Base-by-base conservation (phyloP, 2,797 vertebrate genomes). In the Enteromius trimaculatus region DNA sequence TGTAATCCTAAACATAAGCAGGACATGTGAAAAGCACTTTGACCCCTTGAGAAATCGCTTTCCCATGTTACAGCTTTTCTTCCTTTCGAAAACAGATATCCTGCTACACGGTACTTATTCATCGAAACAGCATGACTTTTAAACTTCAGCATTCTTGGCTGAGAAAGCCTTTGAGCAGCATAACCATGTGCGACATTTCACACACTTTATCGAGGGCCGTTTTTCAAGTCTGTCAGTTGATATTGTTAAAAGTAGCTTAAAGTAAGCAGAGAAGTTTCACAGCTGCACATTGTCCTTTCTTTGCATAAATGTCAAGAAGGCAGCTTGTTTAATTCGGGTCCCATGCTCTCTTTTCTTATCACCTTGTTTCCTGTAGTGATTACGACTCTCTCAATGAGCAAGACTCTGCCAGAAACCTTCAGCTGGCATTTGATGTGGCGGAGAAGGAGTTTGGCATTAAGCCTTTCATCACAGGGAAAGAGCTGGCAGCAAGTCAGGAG, bases 381-480 rank as follows among this genome's bases (percentile, higher is more conserved):
- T 98, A 97, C 4, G 93, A 97, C 76, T 95, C 95, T 1, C 90
- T 99, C 84, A 96, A 95, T 0, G 97, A 97, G 86, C 96, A 97
- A 21, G 95, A 99, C 0, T 75, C 89, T 0, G 91, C 94, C 71
- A 88, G 89, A 84, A 99, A 98, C 90, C 96, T 97, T 82, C 98
- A 99, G 92, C 92, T 98, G 89, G 98, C 97, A 0, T 97, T 99
- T 3, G 96, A 98, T 21, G 88, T 97, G 42, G 96, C 96, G 0
- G 97, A 99, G 88, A 94, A 89, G 47, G 97, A 99, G 87, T 97
- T 98, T 88, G 97, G 97, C 47, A 97, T 99, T 88, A 90, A 93
- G 6, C 93, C 97, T 0, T 92, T 98, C 88, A 94, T 92, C 64
- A 96, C 96, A 0, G 96, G 91, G 68, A 93, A 94, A 89, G 97